These are phyloP conservation scores for Callimorpha dominula DNA, from an alignment of 2,888 invertebrate species.

Conservation along the genomic window DNA sequence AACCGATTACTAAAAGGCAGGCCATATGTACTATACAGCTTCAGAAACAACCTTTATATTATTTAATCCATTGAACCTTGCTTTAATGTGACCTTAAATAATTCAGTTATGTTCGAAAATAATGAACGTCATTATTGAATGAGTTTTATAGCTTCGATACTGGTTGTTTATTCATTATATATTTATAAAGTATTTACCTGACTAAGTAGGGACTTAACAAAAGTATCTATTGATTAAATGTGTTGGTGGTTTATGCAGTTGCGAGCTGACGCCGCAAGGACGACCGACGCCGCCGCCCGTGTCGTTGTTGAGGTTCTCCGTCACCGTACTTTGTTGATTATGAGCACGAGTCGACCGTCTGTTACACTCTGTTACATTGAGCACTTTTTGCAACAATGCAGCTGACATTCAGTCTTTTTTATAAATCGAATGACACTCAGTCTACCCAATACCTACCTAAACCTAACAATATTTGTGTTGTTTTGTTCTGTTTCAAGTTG, in stretches of 20 bases:
- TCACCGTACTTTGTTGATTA: constrained; percentile 16
- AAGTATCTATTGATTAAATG: constrained; percentile 14
- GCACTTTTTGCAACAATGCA: constrained; percentile 33
- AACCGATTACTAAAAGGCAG: no score
- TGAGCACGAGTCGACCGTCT: constrained; percentile 20
- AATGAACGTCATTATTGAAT: neutral
- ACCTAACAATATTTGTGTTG: neutral
- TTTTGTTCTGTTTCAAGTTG: neutral
- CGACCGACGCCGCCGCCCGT: constrained; percentile 21
- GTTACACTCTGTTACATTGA: constrained; percentile 34
- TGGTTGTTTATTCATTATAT: neutral
- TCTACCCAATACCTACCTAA: neutral
- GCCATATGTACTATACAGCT: neutral
- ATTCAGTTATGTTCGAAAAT: neutral
- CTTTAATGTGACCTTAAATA: constrained; percentile 4
- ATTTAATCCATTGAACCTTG: neutral
- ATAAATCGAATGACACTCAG: neutral
- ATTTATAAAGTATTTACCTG: neutral
- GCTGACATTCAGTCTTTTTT: constrained; percentile 24
- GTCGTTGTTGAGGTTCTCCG: neutral
- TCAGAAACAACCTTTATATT: neutral
- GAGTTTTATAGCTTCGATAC: neutral
- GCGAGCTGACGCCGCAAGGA: constrained; percentile 38
- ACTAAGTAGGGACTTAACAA: constrained; percentile 8
- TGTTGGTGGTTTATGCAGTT: constrained; percentile 10